These are phyloP conservation scores for Neogale vison DNA, from an alignment of 2,113 vertebrate genomes.

Conservation along the genomic window DNA sequence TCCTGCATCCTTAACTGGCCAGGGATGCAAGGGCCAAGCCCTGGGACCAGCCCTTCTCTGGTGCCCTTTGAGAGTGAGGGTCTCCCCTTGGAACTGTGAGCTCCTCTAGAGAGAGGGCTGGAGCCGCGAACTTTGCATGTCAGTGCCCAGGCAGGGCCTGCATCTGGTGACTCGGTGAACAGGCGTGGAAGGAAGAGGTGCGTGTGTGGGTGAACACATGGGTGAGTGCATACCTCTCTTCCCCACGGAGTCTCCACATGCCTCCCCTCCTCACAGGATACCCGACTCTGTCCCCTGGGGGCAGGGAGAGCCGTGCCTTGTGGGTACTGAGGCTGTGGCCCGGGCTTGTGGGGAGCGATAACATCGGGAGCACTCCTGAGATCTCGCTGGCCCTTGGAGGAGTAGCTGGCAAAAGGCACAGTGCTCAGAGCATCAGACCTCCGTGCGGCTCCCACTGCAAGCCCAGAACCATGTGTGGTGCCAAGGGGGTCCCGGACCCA, in stretches of 20 bases:
- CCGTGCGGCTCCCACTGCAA: background rate
- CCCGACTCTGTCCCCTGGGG: too few species aligned
- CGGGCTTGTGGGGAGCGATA: background rate
- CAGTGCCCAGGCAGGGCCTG: background rate
- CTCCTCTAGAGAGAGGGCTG: too few species aligned
- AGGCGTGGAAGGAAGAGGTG: background rate
- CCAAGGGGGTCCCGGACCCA: background rate
- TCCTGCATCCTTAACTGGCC: background rate
- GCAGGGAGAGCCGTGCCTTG: background rate
- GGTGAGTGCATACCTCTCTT: background rate
- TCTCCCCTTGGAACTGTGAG: background rate
- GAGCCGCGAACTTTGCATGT: too few species aligned
- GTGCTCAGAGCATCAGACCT: background rate
- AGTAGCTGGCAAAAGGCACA: background rate
- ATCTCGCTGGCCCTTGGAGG: background rate
- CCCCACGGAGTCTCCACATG: accelerated
- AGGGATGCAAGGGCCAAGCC: accelerated
- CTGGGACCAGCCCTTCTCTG: background rate
- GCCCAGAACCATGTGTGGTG: accelerated
- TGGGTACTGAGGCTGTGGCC: background rate
- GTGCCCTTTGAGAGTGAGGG: background rate
- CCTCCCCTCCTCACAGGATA: too few species aligned
- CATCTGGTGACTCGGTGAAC: accelerated
- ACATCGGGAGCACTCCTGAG: background rate
- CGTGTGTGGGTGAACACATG: background rate